Conservation (phyloP, 1,140 invertebrate species). For the Drosophila ohnishii region DNA sequence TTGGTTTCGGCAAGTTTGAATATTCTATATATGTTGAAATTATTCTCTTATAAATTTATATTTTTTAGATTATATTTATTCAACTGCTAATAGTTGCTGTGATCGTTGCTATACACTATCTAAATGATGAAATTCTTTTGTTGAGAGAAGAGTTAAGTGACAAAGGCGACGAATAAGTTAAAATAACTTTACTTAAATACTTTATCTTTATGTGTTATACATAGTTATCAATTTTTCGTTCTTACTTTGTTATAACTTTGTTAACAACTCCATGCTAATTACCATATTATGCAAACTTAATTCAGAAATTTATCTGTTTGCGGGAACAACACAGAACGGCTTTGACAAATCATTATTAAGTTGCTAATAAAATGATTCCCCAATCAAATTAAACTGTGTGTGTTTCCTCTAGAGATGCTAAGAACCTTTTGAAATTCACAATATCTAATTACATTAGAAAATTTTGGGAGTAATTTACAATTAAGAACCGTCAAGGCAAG, state of each 20-base stretch:
- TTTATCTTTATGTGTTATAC: not conserved
- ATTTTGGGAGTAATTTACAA: no score
- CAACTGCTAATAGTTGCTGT: constrained; percentile 48
- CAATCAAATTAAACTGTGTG: constrained; percentile 61
- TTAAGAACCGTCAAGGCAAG: not conserved
- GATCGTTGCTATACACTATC: constrained; percentile 52
- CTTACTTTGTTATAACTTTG: no score
- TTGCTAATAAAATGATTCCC: constrained; percentile 66
- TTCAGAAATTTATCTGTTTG: constrained; percentile 56
- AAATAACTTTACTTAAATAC: not conserved
- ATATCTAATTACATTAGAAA: not conserved
- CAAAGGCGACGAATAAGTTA: constrained; percentile 45
- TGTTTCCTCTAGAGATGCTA: constrained; percentile 41
- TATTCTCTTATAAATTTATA: not conserved
- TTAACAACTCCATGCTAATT: constrained; percentile 44
- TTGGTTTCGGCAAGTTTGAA: constrained; percentile 33
- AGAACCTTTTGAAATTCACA: not conserved
- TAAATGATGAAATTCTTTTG: constrained; percentile 60
- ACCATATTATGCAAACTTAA: constrained; percentile 55
- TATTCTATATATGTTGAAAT: not conserved
- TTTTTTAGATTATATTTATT: constrained; percentile 41
- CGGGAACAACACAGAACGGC: constrained; percentile 23
- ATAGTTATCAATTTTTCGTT: not conserved
- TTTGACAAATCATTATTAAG: constrained; percentile 66
- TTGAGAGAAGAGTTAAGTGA: constrained; percentile 50